Conservation (phyloP, 1,140 invertebrate genomes). For the Lordiphosa stackelbergi region DNA sequence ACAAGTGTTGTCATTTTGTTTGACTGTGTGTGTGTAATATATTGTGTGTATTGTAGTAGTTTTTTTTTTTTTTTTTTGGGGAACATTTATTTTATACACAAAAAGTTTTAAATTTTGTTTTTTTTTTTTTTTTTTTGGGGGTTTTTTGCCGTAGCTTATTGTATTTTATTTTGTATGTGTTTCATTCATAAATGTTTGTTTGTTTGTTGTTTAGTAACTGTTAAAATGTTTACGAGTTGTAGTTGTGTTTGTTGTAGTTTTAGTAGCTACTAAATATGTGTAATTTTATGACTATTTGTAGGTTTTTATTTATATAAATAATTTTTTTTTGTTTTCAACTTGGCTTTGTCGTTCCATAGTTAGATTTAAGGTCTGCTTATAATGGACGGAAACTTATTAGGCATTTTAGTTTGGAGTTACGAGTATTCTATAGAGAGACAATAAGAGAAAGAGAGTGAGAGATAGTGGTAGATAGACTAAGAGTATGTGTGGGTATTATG, state of each 20-base stretch:
- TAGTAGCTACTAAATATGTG: constrained; percentile 59
- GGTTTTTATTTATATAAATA: constrained; percentile 18
- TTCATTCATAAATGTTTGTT: constrained; percentile 46
- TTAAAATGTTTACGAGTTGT: constrained; percentile 64
- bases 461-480: constrained; percentile 9
- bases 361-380: constrained; percentile 78
- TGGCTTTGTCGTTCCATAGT: constrained; percentile 24
- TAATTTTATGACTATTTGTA: constrained; percentile 34
- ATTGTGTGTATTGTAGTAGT: constrained; percentile 2
- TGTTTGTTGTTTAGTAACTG: constrained; percentile 49
- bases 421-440: constrained; percentile 20
- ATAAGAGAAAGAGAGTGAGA: constrained; percentile 11
- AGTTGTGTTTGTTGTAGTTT: constrained; percentile 15
- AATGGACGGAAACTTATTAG: constrained; percentile 77
- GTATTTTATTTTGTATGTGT: constrained; percentile 54
- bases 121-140: constrained; percentile 16
- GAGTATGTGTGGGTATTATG: background rate
- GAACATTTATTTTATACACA: constrained; percentile 56
- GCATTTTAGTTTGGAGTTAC: constrained; percentile 63
- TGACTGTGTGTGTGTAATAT: background rate
- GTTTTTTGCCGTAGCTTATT: constrained; percentile 51
- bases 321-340: constrained; percentile 44
- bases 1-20: constrained; percentile 4
- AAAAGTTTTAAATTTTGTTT: constrained; percentile 29
- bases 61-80: constrained; percentile 38